Conservation (phyloP, 2,888 invertebrate species). For the Drosophila borealis region DNA sequence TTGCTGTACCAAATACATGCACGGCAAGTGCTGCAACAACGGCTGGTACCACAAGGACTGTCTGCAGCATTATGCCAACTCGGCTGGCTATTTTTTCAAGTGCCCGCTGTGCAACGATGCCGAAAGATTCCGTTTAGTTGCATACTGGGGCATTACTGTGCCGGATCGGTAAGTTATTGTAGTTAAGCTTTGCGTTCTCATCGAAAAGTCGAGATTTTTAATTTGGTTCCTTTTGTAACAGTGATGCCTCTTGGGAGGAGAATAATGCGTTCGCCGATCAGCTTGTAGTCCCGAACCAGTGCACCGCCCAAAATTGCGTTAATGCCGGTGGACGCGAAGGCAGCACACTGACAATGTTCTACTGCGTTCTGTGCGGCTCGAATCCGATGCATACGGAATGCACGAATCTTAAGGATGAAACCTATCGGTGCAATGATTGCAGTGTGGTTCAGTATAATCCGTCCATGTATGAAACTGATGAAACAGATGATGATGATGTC, state of each 20-base stretch:
- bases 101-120: constrained; percentile 93
- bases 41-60: constrained; percentile 92
- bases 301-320: constrained; percentile 87
- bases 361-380: constrained; percentile 79
- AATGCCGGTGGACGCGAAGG: constrained; percentile 87
- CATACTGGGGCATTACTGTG: constrained; percentile 89
- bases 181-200: not conserved
- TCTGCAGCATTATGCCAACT: constrained; percentile 89
- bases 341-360: constrained; percentile 33
- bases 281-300: constrained; percentile 86
- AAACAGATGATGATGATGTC: not conserved
- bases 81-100: constrained; percentile 93
- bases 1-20: constrained; percentile 86
- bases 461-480: not conserved
- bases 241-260: constrained; percentile 94
- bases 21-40: constrained; percentile 91
- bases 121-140: constrained; percentile 85
- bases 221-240: constrained; percentile 72
- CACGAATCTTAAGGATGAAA: fast-evolving
- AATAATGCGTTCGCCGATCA: constrained; percentile 91
- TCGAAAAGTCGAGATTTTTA: no score
- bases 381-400: constrained; percentile 51
- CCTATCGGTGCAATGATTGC: constrained; percentile 48
- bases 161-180: constrained; percentile 89
- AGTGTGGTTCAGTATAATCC: fast-evolving